Base-by-base conservation (phyloP, 2,113 vertebrate species). In the Helogale parvula region DNA sequence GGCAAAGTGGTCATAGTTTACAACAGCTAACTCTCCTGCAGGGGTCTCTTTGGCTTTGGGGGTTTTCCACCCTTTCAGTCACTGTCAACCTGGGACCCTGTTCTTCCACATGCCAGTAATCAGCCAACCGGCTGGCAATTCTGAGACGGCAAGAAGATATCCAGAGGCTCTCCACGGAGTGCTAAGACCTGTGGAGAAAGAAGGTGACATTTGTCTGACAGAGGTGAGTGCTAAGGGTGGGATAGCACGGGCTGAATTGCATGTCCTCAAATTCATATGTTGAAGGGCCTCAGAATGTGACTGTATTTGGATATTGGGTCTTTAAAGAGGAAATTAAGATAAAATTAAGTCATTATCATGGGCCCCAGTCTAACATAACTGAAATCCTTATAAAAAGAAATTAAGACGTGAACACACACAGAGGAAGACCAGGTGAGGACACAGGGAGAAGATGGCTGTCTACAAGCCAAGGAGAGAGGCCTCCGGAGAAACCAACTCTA, bases 181-280 rank as follows among this genome's bases (percentile, higher is more conserved):
- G 4, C 31, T 31, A 23, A 54, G 25, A 35, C 10, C 17, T 2
- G 0, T 25, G 41, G 74, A 25, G 52, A 63, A 72, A 96, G n/a
- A 17, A 88, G 79, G 33, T 7, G 31, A 31, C 2, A 8, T 47
- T 45, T 47, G 33, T 45, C 82, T 82, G 10, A 19, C 21, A 0
- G 5, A 9, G n/a, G 50, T 19, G 2, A 38, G 2, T 66, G 7
- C 6, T 3, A 23, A 9, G 23, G 17, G 8, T 0, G 0, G 63
- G 80, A 8, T 72, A 50, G 15, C 35, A 13, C 23, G 63, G 8
- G 54, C 5, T 68, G 31, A 60, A 41, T 29, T 72, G 9, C 41
- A 52, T 88, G 57, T 7, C 33, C 7, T 68, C 27, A 16, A 29
- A 25, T 50, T 35, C 5, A 2, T 38, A 15, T 29, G 9, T 45